These are phyloP conservation scores for Epicampocera succincta DNA, from an alignment of 2,888 invertebrate genomes.

Conservation along the genomic window DNA sequence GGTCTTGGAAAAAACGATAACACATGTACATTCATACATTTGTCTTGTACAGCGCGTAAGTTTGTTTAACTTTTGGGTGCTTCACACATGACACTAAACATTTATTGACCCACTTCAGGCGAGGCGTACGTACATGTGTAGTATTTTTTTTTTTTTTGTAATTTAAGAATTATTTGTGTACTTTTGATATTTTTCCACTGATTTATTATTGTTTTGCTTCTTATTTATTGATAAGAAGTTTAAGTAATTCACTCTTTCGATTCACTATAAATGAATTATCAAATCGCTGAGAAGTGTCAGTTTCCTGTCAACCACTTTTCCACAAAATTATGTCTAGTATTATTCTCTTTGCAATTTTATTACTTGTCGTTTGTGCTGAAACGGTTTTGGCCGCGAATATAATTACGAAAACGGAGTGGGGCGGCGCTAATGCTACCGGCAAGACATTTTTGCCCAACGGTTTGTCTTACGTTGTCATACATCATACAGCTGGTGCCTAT, in stretches of 20 bases:
- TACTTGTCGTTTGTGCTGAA: slow-evolving; percentile 51
- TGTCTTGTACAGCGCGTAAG: background rate
- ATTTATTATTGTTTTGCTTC: slow-evolving; percentile 14
- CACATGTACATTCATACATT: too few relatives aligned
- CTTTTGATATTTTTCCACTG: slow-evolving; percentile 5
- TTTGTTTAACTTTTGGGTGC: slow-evolving; percentile 30
- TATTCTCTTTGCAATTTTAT: slow-evolving; percentile 49
- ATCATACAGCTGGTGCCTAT: slow-evolving; percentile 85
- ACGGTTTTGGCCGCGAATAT: slow-evolving; percentile 66
- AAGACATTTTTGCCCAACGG: slow-evolving; percentile 62
- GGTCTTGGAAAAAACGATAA: too few relatives aligned
- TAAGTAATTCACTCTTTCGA: slow-evolving; percentile 8
- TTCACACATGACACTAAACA: slow-evolving; percentile 43
- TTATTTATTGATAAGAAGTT: slow-evolving; percentile 32
- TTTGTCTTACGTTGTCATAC: slow-evolving; percentile 82
- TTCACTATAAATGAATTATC: slow-evolving; percentile 30
- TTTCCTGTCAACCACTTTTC: slow-evolving; percentile 4
- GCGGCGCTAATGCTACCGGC: slow-evolving; percentile 73
- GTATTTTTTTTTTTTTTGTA: background rate
- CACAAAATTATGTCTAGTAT: slow-evolving; percentile 50
- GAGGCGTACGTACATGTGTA: background rate
- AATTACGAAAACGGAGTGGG: slow-evolving; percentile 72
- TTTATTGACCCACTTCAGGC: slow-evolving; percentile 38
- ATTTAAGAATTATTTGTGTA: slow-evolving; percentile 9
- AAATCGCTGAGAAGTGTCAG: background rate